These are phyloP conservation scores for Panurus biarmicus DNA, from an alignment of 2,113 vertebrate species.

Conservation along the genomic window DNA sequence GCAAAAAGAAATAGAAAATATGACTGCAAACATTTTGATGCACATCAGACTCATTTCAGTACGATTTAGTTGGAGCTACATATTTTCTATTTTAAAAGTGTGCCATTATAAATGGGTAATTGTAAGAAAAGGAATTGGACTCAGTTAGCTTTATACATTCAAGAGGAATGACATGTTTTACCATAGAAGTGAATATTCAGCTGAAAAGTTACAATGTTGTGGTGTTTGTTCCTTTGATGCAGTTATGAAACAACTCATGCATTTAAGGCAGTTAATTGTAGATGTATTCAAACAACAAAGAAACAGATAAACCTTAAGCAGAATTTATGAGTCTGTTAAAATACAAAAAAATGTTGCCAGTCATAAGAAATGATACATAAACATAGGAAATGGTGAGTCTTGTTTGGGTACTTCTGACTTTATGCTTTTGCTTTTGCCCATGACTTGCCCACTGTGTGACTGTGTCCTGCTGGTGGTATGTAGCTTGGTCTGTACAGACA, in stretches of 20 bases:
- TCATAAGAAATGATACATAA: neutral
- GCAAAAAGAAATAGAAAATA: conserved; percentile 24
- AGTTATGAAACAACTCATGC: neutral
- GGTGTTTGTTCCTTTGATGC: neutral
- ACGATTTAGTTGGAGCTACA: neutral
- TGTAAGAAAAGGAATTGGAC: neutral
- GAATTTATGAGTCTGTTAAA: neutral
- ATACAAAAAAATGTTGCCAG: fast-evolving
- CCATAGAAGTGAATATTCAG: neutral
- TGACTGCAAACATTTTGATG: neutral
- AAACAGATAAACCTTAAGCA: neutral
- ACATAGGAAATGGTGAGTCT: neutral
- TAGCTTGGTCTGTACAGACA: neutral
- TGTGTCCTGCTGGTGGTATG: neutral
- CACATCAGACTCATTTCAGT: neutral
- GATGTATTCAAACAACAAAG: neutral
- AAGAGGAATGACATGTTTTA: neutral
- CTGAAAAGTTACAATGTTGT: neutral
- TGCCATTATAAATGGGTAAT: neutral
- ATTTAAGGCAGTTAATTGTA: neutral
- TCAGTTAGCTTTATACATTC: neutral
- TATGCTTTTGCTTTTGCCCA: neutral
- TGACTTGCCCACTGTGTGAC: neutral
- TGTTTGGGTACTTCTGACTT: neutral
- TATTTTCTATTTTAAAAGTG: neutral